Percentiles rank a stretch among this genome's conserved stretches.
Conservation (phyloP, 2,113 vertebrate genomes). For the Malurus elegans region DNA sequence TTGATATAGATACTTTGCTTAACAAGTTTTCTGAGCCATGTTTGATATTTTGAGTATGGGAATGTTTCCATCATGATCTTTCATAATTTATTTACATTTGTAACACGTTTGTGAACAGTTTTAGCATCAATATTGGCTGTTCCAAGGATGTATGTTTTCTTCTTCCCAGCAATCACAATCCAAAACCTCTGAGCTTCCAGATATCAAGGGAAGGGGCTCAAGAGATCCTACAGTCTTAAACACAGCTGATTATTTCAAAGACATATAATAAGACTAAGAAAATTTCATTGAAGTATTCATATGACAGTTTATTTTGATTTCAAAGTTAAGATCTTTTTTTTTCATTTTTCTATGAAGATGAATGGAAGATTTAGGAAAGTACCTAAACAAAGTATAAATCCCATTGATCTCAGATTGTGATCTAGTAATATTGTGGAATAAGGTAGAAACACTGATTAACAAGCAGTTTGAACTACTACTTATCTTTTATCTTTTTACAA, state of each 20-base stretch:
- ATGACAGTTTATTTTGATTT: not conserved
- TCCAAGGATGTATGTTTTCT: not conserved
- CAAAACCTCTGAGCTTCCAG: not conserved
- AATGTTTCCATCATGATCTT: not conserved
- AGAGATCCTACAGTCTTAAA: not conserved
- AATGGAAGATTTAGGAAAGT: not conserved
- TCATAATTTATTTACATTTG: not conserved
- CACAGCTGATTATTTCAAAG: constrained; percentile 24
- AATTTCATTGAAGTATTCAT: not conserved
- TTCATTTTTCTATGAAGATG: not conserved
- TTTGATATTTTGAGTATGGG: not conserved
- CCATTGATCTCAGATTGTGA: not conserved
- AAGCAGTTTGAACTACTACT: not conserved
- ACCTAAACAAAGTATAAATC: not conserved
- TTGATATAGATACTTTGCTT: not conserved
- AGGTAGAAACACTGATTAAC: not conserved
- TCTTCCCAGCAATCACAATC: not conserved
- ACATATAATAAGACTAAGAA: not conserved
- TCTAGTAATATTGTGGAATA: not conserved
- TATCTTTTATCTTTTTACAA: not conserved
- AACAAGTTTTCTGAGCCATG: not conserved
- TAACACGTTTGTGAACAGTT: not conserved
- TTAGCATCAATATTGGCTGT: not conserved
- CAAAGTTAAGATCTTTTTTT: not conserved
- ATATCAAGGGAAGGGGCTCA: not conserved